Percentiles rank a stretch among this genome's conserved stretches.
Conservation (phyloP, 2,888 invertebrate species). For the Agrotis segetum region DNA sequence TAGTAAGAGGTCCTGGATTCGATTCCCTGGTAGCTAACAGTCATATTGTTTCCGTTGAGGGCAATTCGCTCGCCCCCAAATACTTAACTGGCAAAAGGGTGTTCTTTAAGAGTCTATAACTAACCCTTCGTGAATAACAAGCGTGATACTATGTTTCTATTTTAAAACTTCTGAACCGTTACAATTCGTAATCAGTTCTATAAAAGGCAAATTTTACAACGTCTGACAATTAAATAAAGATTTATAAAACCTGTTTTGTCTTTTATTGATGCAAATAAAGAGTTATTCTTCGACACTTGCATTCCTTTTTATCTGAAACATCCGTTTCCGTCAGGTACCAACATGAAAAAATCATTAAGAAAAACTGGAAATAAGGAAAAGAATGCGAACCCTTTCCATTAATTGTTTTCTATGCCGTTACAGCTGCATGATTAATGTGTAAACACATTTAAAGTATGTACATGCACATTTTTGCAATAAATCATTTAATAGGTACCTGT, state of each 20-base stretch:
- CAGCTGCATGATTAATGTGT: neutral
- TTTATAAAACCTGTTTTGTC: constrained; percentile 42
- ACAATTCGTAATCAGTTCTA: constrained; percentile 8
- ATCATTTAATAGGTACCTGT: too few species aligned
- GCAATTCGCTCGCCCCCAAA: too few species aligned
- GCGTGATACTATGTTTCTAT: too few species aligned
- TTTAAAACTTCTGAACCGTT: neutral
- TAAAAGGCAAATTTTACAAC: constrained; percentile 23
- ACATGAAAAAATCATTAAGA: constrained; percentile 1
- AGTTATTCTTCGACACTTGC: neutral
- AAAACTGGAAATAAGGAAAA: constrained; percentile 25
- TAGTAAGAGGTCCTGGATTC: too few species aligned
- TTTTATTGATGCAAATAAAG: constrained; percentile 41
- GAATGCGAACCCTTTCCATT: neutral
- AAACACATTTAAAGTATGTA: too few species aligned
- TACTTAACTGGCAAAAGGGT: too few species aligned
- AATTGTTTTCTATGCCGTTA: constrained; percentile 3
- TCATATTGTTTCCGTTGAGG: too few species aligned
- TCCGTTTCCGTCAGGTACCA: constrained; percentile 46
- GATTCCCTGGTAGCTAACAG: too few species aligned
- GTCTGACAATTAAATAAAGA: constrained; percentile 32
- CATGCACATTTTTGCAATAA: too few species aligned
- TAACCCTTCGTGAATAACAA: too few species aligned
- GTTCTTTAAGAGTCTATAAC: too few species aligned
- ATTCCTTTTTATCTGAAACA: constrained; percentile 37